Conservation (phyloP, 1,140 invertebrate genomes). For the Caenorhabditis elegans region DNA sequence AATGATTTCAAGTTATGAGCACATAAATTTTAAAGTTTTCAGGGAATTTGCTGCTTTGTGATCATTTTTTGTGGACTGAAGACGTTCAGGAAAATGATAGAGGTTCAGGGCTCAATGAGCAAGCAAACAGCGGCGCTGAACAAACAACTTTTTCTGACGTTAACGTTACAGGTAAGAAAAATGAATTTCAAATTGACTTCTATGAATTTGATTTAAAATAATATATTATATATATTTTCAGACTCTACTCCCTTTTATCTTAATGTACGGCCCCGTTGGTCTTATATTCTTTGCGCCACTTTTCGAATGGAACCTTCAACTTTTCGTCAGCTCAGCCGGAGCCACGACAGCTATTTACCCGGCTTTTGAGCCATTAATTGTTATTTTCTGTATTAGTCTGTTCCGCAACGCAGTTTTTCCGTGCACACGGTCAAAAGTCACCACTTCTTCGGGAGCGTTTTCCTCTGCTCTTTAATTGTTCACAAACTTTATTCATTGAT, state of each 20-base stretch:
- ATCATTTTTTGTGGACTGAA: not conserved
- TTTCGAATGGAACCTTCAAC: not conserved
- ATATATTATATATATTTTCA: not conserved
- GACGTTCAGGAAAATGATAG: not conserved
- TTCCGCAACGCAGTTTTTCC: not conserved
- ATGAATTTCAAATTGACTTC: no score
- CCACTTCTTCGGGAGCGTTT: no score
- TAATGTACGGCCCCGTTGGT: not conserved
- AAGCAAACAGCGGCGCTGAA: not conserved
- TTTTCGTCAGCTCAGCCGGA: not conserved
- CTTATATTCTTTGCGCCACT: not conserved
- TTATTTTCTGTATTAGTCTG: not conserved
- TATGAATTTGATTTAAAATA: not conserved
- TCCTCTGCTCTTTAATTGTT: no score
- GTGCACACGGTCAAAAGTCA: no score
- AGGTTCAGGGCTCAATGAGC: not conserved
- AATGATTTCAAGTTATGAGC: not conserved
- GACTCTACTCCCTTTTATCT: not conserved
- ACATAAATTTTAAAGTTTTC: not conserved
- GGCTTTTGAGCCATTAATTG: not conserved
- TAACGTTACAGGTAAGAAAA: not conserved
- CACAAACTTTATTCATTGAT: no score
- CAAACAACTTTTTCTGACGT: not conserved
- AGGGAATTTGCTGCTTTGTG: not conserved
- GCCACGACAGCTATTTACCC: not conserved